Percentiles rank a stretch among this genome's conserved stretches.
These are phyloP conservation scores for Dunckerocampus dactyliophorus DNA, from an alignment of 2,113 vertebrate genomes.

Conservation along the genomic window DNA sequence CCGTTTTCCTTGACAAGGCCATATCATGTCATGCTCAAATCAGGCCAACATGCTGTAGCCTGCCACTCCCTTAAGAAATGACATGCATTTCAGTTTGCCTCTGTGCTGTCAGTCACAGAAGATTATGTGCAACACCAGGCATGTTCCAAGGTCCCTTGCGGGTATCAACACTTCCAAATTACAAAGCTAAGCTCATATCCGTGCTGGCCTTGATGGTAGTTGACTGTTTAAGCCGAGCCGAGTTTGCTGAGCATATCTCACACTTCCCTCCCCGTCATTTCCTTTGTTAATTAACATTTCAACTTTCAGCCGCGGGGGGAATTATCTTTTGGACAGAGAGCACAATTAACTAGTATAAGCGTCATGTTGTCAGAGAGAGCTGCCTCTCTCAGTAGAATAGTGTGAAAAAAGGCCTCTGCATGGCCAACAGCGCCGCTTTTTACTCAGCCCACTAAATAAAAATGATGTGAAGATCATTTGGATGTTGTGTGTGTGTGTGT, in stretches of 20 bases:
- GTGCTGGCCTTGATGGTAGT: neutral
- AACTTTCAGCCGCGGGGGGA: constrained; percentile 34
- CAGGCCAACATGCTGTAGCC: too few relatives aligned
- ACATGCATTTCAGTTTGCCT: too few relatives aligned
- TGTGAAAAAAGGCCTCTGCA: constrained; percentile 1
- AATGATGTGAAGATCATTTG: constrained; percentile 5
- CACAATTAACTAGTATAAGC: constrained; percentile 55
- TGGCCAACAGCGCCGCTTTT: neutral
- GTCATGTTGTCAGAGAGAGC: constrained; percentile 18
- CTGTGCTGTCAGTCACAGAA: too few relatives aligned
- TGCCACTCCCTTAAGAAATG: too few relatives aligned
- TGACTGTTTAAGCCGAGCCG: constrained; percentile 25
- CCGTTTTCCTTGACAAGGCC: too few relatives aligned
- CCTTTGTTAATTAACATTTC: constrained; percentile 63
- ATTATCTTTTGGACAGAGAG: constrained; percentile 55
- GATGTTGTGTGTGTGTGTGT: neutral
- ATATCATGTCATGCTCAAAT: too few relatives aligned
- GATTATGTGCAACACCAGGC: neutral
- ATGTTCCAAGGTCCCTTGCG: constrained; percentile 1
- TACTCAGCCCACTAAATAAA: neutral
- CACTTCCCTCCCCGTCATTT: constrained; percentile 35
- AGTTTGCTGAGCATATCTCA: constrained; percentile 38
- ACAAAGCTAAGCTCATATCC: neutral
- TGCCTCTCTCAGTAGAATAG: constrained; percentile 4
- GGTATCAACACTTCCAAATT: constrained; percentile 11